Evolutionary conservation across 2,888 invertebrate species (phyloP).

Genomic region (Andrena praecox): DNA sequence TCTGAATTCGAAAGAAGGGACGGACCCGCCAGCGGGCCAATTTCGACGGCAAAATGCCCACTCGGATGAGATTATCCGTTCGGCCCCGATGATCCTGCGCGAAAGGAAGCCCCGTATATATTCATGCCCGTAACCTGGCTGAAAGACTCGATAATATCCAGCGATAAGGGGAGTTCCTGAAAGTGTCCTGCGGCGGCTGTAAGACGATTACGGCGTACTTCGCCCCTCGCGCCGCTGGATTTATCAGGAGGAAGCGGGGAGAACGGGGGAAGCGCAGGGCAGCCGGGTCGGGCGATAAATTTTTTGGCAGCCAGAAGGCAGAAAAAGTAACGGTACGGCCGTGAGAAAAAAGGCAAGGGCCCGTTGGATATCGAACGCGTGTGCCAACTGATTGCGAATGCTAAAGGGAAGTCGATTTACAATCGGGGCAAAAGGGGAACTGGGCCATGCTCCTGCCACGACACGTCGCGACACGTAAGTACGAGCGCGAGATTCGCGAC

Average conservation of each 20-base stretch:
- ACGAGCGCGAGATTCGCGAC: not conserved
- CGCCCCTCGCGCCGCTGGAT: conserved; percentile 31
- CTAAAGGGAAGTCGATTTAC: conserved; percentile 34
- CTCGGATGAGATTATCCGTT: conserved; percentile 62
- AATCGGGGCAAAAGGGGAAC: not conserved
- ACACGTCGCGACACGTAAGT: not conserved
- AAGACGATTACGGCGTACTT: conserved; percentile 62
- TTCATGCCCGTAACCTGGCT: conserved; percentile 6
- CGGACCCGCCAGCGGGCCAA: conserved; percentile 32
- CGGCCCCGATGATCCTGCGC: conserved; percentile 42
- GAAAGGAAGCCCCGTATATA: conserved; percentile 38
- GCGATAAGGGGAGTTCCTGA: conserved; percentile 57
- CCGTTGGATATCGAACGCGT: conserved; percentile 8
- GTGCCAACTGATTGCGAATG: conserved; percentile 16
- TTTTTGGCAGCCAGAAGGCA: conserved; percentile 38
- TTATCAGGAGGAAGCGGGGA: conserved; percentile 36
- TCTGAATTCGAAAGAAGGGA: conserved; percentile 26
- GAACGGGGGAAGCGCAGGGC: not conserved
- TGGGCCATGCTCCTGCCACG: not conserved
- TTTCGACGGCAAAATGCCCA: conserved; percentile 46
- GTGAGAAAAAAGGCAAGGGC: not conserved
- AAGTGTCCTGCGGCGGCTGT: conserved; percentile 59
- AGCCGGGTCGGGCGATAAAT: conserved; percentile 43
- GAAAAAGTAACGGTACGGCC: conserved; percentile 31
- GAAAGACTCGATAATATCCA: conserved; percentile 54